phyloP scores from a whole-genome alignment of 2,113 vertebrate species.

The Otus sunia region DNA sequence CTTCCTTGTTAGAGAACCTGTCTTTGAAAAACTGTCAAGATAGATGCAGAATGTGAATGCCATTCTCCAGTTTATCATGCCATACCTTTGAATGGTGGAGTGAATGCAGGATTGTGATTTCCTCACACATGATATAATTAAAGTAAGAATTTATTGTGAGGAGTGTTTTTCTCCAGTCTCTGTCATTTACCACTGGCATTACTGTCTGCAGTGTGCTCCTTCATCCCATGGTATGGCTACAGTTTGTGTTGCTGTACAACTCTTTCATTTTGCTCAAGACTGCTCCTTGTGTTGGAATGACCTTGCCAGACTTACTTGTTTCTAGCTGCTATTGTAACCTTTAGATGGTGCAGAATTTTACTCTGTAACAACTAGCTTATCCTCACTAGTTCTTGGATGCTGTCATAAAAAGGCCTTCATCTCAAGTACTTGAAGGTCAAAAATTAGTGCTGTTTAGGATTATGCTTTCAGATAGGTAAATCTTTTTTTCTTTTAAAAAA shows the following conservation, averaged over 20 bases:
- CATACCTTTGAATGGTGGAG: not conserved
- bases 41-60: not conserved
- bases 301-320: not conserved
- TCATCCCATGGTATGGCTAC: not conserved
- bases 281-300: not conserved
- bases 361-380: not conserved
- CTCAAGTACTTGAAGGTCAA: not conserved
- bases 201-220: not conserved
- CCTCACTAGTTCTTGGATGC: not conserved
- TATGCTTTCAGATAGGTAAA: not conserved
- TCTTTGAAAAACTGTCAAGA: not conserved
- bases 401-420: not conserved
- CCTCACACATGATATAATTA: not conserved
- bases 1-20: not conserved
- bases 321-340: not conserved
- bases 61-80: not conserved
- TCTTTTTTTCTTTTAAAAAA: not conserved
- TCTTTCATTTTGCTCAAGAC: not conserved
- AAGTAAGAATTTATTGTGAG: not conserved
- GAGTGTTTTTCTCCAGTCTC: not conserved
- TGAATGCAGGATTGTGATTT: not conserved
- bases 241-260: not conserved
- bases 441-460: not conserved
- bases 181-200: not conserved
- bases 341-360: not conserved